Evolutionary conservation across 2,797 vertebrate genomes (phyloP).

Genomic region (Pteronotus mesoamericanus): DNA sequence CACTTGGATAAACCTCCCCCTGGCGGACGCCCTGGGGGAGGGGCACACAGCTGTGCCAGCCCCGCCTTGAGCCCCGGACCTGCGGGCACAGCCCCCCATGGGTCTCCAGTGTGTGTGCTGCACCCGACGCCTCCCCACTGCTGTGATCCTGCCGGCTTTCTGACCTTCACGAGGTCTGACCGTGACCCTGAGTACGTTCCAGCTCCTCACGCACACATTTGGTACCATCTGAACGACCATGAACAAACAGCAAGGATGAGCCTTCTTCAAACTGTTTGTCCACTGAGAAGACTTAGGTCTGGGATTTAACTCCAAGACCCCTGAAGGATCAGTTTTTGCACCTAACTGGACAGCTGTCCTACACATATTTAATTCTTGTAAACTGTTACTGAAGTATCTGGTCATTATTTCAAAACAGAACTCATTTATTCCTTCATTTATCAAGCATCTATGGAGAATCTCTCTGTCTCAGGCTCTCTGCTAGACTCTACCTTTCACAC

Average conservation of each 20-base stretch:
- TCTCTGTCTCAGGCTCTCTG: neutral
- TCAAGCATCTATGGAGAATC: conserved; percentile 2
- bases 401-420: neutral
- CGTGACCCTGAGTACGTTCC: neutral
- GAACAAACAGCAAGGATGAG: neutral
- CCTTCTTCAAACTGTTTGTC: neutral
- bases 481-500: neutral
- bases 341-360: neutral
- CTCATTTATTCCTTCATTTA: neutral
- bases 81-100: neutral
- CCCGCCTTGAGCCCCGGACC: neutral
- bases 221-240: neutral
- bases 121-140: too few species aligned
- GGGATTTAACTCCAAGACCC: neutral
- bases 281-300: neutral
- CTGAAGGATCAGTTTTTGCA: neutral
- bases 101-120: too few species aligned
- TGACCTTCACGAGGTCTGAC: neutral
- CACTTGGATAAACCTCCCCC: neutral
- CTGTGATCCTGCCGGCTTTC: too few species aligned
- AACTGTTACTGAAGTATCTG: neutral
- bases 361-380: neutral
- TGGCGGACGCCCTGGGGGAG: neutral
- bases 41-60: neutral
- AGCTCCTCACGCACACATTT: neutral